Conservation (phyloP, 2,797 vertebrate species). For the Orientallactaga sibirica region DNA sequence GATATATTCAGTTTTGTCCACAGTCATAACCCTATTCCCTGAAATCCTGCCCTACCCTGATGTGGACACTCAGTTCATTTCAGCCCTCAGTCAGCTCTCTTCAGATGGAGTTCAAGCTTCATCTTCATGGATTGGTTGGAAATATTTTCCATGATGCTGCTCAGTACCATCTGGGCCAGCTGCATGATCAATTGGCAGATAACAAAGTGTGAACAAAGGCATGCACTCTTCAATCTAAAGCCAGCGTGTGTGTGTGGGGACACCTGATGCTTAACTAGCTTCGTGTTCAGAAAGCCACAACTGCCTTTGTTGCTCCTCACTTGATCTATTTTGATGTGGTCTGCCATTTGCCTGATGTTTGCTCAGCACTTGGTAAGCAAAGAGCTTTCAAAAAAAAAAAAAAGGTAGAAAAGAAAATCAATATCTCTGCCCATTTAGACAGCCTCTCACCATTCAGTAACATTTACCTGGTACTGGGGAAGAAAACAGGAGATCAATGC, state of each 20-base stretch:
- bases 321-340: constrained; percentile 74
- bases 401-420: constrained; percentile 85
- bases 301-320: constrained; percentile 63
- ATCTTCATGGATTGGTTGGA: not conserved
- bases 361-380: constrained; percentile 86
- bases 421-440: constrained; percentile 88
- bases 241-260: not conserved
- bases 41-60: not conserved
- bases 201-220: constrained; percentile 66
- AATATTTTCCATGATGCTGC: constrained; percentile 55
- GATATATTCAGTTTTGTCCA: constrained; percentile 4
- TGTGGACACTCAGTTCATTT: not conserved
- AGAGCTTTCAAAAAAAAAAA: constrained; percentile 81
- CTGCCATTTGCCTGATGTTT: constrained; percentile 83
- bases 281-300: constrained; percentile 11
- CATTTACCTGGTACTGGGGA: constrained; percentile 82
- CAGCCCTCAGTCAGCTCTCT: not conserved
- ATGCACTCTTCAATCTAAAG: constrained; percentile 60
- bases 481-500: constrained; percentile 85
- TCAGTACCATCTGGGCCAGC: not conserved
- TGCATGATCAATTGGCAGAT: constrained; percentile 27
- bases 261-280: constrained; percentile 61
- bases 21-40: not conserved
- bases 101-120: not conserved
- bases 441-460: constrained; percentile 85